These are phyloP conservation scores for Nesidiocoris tenuis DNA, from an alignment of 2,888 invertebrate genomes.

Conservation along the genomic window DNA sequence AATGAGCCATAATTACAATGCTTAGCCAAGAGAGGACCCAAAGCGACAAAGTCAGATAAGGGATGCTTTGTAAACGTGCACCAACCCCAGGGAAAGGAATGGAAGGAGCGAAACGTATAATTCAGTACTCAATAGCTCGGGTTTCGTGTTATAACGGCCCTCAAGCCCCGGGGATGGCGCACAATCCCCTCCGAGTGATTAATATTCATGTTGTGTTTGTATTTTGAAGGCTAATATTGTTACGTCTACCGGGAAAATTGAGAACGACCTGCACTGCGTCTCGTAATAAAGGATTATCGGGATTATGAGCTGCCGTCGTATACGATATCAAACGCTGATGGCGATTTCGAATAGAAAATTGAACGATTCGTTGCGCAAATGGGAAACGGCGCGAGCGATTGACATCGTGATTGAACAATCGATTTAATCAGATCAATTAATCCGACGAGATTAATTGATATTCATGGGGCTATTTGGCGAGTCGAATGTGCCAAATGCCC, in stretches of 20 bases:
- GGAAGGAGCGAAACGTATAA: conserved; percentile 8
- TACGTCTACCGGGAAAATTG: background rate
- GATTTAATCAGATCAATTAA: no score
- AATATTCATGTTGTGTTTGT: conserved; percentile 16
- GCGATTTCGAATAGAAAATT: no score
- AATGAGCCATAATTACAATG: conserved; percentile 33
- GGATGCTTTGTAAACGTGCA: conserved; percentile 13
- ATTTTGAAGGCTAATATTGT: conserved; percentile 18
- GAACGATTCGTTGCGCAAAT: no score
- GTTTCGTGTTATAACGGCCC: background rate
- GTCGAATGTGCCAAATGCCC: no score
- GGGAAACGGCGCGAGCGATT: no score
- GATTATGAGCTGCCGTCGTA: no score
- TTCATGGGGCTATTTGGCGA: no score
- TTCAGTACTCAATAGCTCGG: conserved; percentile 15
- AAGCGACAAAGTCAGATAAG: conserved; percentile 19
- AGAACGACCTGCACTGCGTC: background rate
- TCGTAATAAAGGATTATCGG: background rate
- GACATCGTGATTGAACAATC: no score
- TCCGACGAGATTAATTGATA: no score
- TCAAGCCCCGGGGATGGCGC: conserved; percentile 1
- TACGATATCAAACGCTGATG: no score
- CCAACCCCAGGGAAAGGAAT: background rate
- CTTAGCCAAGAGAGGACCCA: conserved; percentile 5
- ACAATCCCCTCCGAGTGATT: conserved; percentile 1